A percentile compares a stretch with the other conserved stretches of the same genome.
phyloP scores from a whole-genome alignment of 2,797 vertebrate species.

The Eidolon dupreanum region DNA sequence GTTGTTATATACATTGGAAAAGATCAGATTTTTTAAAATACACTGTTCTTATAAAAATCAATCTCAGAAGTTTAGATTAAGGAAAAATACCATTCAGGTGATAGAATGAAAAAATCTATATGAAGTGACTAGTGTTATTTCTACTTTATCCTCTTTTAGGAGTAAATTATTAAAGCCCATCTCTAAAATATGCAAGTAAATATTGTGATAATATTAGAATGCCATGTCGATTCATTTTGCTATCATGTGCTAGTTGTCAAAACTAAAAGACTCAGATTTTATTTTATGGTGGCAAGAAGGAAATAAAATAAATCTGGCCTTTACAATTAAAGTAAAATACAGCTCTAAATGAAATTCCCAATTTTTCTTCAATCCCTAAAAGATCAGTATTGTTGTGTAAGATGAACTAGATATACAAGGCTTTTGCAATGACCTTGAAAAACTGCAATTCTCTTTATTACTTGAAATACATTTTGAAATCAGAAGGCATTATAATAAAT shows the following conservation, averaged over 20 bases:
- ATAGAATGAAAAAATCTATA: slow-evolving; percentile 62
- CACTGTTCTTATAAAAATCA: slow-evolving; percentile 60
- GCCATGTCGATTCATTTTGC: slow-evolving; percentile 13
- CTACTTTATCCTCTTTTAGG: slow-evolving; percentile 61
- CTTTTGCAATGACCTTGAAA: neutral
- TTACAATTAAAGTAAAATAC: slow-evolving; percentile 57
- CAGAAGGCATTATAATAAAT: neutral
- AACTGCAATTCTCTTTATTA: neutral
- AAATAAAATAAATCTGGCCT: neutral
- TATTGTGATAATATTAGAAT: slow-evolving; percentile 42
- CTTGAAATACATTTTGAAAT: neutral
- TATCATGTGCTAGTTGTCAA: neutral
- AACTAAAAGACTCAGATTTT: slow-evolving; percentile 49
- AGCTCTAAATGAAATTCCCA: neutral
- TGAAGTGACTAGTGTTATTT: slow-evolving; percentile 76
- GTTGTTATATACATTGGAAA: slow-evolving; percentile 52
- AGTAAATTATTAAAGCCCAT: slow-evolving; percentile 56
- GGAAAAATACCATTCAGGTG: slow-evolving; percentile 52
- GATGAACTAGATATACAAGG: neutral
- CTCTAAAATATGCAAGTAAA: slow-evolving; percentile 56
- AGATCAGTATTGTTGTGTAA: neutral
- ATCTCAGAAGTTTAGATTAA: slow-evolving; percentile 62
- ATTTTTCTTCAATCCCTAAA: neutral
- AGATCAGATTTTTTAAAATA: slow-evolving; percentile 13
- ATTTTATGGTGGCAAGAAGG: neutral